A percentile compares a stretch with the other conserved stretches of the same genome.
phyloP scores from a whole-genome alignment of 2,113 vertebrate species.

The Corydoras maculifer region DNA sequence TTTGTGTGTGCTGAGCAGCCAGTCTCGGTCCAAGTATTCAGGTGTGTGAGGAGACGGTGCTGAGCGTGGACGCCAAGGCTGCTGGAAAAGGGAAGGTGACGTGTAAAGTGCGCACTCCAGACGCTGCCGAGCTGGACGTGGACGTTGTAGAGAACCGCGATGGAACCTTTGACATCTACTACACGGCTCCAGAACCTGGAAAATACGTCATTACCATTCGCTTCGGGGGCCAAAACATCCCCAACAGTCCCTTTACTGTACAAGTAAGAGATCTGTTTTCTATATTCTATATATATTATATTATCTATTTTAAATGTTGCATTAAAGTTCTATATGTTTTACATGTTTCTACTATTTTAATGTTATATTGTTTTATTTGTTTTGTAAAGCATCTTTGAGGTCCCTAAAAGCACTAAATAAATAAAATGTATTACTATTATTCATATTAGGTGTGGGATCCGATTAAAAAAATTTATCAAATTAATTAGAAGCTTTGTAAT shows the following conservation, averaged over 20 bases:
- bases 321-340: no score
- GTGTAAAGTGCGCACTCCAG: slow-evolving; percentile 80
- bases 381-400: no score
- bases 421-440: no score
- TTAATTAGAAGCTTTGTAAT: no score
- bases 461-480: no score
- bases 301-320: no score
- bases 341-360: no score
- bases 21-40: slow-evolving; percentile 76
- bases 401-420: no score
- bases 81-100: slow-evolving; percentile 89
- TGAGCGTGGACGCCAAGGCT: slow-evolving; percentile 78
- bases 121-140: slow-evolving; percentile 80
- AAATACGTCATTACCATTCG: slow-evolving; percentile 90
- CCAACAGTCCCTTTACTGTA: slow-evolving; percentile 87
- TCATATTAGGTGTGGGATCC: no score
- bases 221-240: slow-evolving; percentile 85
- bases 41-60: slow-evolving; percentile 75
- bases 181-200: slow-evolving; percentile 84
- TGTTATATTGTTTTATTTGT: no score
- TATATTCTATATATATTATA: not conserved
- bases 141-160: slow-evolving; percentile 77
- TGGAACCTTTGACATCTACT: slow-evolving; percentile 90
- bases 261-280: slow-evolving; percentile 50
- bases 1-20: slow-evolving; percentile 51